Evolutionary conservation across 2,113 vertebrate genomes (phyloP), one percentile per base, ranked within the genome.

Genomic region (Natator depressus): DNA sequence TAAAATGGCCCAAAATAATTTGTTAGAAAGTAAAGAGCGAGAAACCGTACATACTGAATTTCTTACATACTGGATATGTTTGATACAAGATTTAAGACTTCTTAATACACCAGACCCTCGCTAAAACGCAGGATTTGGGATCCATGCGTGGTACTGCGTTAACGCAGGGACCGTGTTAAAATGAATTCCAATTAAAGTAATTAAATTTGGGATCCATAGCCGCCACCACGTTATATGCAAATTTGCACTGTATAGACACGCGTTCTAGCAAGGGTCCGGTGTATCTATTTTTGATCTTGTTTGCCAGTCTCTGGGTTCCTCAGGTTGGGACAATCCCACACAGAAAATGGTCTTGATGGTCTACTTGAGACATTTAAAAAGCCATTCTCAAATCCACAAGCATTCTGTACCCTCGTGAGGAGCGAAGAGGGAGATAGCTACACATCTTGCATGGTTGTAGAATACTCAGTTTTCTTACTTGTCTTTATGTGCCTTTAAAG

Each of bases 391-490:
- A 69, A n/a, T 20, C 35, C 35, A n/a, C n/a, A 69, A 38, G 35
- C 35, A 69, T 69, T 69, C 35, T n/a, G n/a, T n/a, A 20, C 35
- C 35, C 19, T 38, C 7, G 4, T 69, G 65, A n/a, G 35, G 17
- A 38, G 35, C 8, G 9, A 69, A 38, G 65, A 69, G 59, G 29
- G 35, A 69, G 65, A 69, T 20, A 38, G 35, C 3, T 0, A 5
- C 65, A 38, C 69, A 31, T 24, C 42, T 53, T 8, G 42, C 25
- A 14, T 19, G 81, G 29, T 84, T 50, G 13, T 0, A 80, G 79
- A 76, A 51, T 0, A 10, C 42, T 22, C 29, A 49, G 5, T 12
- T 46, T 13, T 3, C 65, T 8, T 1, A 2, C 10, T 1, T 1
- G 46, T 46, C 20, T 78, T 12, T 54, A 89, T 4, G 1, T n/a